Evolutionary conservation across 2,113 vertebrate genomes (phyloP), one percentile per base, ranked within the genome.

Genomic region (Indri indri): DNA sequence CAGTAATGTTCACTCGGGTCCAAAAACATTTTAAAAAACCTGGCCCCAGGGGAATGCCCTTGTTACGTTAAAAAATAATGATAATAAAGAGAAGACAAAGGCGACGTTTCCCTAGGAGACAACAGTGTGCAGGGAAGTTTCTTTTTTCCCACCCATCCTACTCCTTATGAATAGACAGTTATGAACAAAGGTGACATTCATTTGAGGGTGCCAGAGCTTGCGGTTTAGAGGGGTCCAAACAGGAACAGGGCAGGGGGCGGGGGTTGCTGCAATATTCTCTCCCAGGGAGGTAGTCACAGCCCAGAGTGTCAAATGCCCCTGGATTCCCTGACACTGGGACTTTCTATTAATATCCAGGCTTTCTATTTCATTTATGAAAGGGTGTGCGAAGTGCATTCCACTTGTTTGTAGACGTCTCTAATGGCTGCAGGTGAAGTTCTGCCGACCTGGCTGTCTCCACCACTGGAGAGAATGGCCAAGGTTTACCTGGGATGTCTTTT

Each of bases 171-270:
- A 96, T 65, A 96, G 95, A 96, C 98, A 97, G 88, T 95, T 42
- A 96, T 70, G 96, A 96, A 95, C 96, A 98, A 96, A 98, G 96
- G 86, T 98, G 77, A 97, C 97, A 94, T 94, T 93, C 90, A 84
- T 86, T 73, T 68, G 8, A 95, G 52, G 14, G 68, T 50, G 8
- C 54, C 47, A 66, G 40, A 34, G 63, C 47, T 25, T 23, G 11
- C 4, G 66, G 71, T 59, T 63, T 57, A 80, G 81, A 89, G 81
- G 88, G 71, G 93, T 97, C 83, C 74, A 83, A 32, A 0, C 10
- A 97, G 97, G 91, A 97, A 96, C 14, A 50, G 1, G 1, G 27
- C 86, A 63, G 27, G 25, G 27, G 61, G 4, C 12, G 27, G 93
- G 17, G 7, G 73, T 83, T 96, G 86, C 74, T 95, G 90, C 76